Percentiles rank a stretch among this genome's conserved stretches.
These are phyloP conservation scores for Aphidius colemani DNA, from an alignment of 2,888 invertebrate species.

Conservation along the genomic window DNA sequence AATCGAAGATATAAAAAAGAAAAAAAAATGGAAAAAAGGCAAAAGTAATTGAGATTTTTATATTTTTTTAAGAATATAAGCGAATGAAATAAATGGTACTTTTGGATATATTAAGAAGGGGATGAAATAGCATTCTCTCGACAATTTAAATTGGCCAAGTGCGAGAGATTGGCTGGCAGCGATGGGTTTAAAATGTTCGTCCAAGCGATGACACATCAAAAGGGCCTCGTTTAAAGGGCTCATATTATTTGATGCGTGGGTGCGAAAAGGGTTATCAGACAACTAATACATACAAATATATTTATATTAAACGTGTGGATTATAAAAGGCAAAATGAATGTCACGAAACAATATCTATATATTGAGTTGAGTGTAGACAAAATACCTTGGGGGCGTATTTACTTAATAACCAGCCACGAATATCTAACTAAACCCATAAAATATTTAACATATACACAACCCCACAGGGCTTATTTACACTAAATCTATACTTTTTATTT, in stretches of 20 bases:
- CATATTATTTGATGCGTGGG: constrained; percentile 50
- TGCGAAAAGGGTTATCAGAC: constrained; percentile 52
- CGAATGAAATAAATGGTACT: neutral
- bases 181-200: constrained; percentile 49
- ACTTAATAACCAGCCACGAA: constrained; percentile 48
- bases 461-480: constrained; percentile 44
- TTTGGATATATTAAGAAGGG: constrained; percentile 15
- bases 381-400: constrained; percentile 41
- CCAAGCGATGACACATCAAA: constrained; percentile 57
- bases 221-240: constrained; percentile 52
- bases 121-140: constrained; percentile 15
- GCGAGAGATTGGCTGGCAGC: constrained; percentile 16
- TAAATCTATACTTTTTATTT: no score
- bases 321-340: no score
- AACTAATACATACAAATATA: no score
- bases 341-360: neutral
- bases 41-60: neutral
- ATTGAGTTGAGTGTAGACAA: neutral
- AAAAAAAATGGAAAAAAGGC: no score
- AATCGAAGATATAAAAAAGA: neutral
- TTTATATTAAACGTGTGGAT: no score
- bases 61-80: neutral
- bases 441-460: no score
- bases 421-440: constrained; percentile 40
- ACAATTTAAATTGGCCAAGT: constrained; percentile 43